Conservation (phyloP, 2,888 invertebrate species). For the Celastrina argiolus region DNA sequence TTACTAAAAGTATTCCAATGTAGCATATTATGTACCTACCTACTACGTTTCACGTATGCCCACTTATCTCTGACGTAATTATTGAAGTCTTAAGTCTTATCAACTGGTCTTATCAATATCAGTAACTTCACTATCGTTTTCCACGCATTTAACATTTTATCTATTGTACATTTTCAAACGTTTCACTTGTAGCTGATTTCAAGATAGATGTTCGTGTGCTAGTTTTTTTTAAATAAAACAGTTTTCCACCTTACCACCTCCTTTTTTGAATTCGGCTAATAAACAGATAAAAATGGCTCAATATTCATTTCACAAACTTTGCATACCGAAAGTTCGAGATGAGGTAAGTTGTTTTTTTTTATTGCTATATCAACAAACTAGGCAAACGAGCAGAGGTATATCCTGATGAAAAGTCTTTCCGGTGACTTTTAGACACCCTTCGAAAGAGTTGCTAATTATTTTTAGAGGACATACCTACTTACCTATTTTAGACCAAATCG, state of each 20-base stretch:
- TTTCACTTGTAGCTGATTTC: conserved; percentile 50
- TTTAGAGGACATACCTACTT: too few species aligned
- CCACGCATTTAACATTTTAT: neutral
- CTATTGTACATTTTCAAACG: neutral
- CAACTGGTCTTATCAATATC: conserved; percentile 23
- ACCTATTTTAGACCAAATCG: too few species aligned
- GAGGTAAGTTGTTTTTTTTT: conserved; percentile 44
- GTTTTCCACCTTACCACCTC: too few species aligned
- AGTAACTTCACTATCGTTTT: conserved; percentile 22
- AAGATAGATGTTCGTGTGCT: conserved; percentile 37
- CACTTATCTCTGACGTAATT: neutral
- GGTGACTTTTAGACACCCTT: neutral
- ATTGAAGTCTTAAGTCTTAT: conserved; percentile 13
- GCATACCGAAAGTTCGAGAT: conserved; percentile 45
- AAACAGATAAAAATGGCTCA: conserved; percentile 30
- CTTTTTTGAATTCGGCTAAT: too few species aligned
- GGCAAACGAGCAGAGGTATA: too few species aligned
- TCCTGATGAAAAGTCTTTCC: too few species aligned
- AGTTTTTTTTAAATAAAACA: conserved; percentile 17
- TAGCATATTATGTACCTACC: too few species aligned
- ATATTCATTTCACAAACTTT: conserved; percentile 39
- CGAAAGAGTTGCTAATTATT: too few species aligned
- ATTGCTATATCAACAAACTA: neutral
- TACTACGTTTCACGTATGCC: too few species aligned
- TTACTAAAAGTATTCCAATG: too few species aligned